Conservation (phyloP, 1,140 invertebrate species). For the Latrodectus geometricus region DNA sequence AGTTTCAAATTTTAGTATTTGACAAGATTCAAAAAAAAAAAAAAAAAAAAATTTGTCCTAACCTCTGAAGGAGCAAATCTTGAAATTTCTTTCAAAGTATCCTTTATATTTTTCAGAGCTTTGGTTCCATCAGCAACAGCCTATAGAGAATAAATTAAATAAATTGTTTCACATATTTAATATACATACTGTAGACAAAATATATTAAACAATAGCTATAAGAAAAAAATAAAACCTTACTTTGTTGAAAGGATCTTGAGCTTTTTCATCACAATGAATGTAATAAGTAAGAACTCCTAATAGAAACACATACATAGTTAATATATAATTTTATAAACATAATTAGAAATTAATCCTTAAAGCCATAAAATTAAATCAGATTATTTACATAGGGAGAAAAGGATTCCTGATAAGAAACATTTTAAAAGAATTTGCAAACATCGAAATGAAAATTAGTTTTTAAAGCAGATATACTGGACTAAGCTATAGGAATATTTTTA, state of each 20-base stretch:
- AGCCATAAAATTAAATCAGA: too few species aligned
- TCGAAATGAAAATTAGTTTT: too few species aligned
- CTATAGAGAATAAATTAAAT: slow-evolving; percentile 24
- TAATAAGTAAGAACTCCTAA: slow-evolving; percentile 61
- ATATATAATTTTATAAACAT: background rate
- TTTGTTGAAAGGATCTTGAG: slow-evolving; percentile 68
- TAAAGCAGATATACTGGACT: too few species aligned
- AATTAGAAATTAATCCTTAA: too few species aligned
- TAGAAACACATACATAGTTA: slow-evolving; percentile 8
- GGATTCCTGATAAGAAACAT: too few species aligned
- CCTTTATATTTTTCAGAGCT: slow-evolving; percentile 43
- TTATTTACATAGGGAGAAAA: too few species aligned
- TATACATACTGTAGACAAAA: background rate
- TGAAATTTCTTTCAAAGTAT: slow-evolving; percentile 19
- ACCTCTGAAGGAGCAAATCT: too few species aligned
- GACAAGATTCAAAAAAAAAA: too few species aligned
- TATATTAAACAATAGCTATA: background rate
- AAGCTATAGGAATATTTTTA: too few species aligned
- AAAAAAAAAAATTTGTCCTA: too few species aligned
- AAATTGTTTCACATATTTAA: background rate
- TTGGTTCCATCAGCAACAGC: slow-evolving; percentile 36
- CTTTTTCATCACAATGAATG: slow-evolving; percentile 61
- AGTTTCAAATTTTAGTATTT: too few species aligned
- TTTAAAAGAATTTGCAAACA: too few species aligned
- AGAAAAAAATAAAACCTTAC: slow-evolving; percentile 65